Conservation (phyloP, 2,797 vertebrate species). For the Xenentodon cancila region DNA sequence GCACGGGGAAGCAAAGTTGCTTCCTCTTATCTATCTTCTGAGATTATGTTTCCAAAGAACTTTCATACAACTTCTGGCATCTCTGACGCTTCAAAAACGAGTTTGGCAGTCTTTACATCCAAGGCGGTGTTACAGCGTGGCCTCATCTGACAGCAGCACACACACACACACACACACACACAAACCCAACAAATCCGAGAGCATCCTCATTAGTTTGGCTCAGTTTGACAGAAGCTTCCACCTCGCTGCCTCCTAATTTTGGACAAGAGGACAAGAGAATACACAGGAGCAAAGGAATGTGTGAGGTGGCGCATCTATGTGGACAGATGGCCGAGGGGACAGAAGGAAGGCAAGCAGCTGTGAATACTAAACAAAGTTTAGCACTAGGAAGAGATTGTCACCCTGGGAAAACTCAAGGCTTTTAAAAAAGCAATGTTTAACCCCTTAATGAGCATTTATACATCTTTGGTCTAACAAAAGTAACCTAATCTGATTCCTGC, state of each 20-base stretch:
- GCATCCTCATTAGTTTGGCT: conserved; percentile 61
- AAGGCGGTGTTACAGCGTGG: conserved; percentile 38
- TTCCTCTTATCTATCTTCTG: conserved; percentile 51
- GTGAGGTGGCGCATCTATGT: conserved; percentile 39
- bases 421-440: not conserved
- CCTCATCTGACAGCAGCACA: conserved; percentile 44
- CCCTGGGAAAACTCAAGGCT: conserved; percentile 13
- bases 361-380: conserved; percentile 53
- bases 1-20: conserved; percentile 29
- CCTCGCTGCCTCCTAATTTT: conserved; percentile 61
- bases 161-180: too few relatives aligned
- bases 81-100: conserved; percentile 50
- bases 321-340: conserved; percentile 68
- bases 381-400: conserved; percentile 36
- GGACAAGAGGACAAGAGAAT: conserved; percentile 54
- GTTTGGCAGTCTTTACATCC: conserved; percentile 54
- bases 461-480: too few relatives aligned
- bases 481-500: too few relatives aligned
- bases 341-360: conserved; percentile 54
- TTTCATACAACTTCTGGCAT: conserved; percentile 58
- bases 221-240: conserved; percentile 67
- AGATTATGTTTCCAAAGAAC: conserved; percentile 56
- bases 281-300: conserved; percentile 27
- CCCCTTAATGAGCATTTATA: not conserved
- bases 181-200: conserved; percentile 30